Evolutionary conservation across 2,797 vertebrate genomes (phyloP), one percentile per base, ranked within the genome.

Genomic region (Etheostoma perlongum): DNA sequence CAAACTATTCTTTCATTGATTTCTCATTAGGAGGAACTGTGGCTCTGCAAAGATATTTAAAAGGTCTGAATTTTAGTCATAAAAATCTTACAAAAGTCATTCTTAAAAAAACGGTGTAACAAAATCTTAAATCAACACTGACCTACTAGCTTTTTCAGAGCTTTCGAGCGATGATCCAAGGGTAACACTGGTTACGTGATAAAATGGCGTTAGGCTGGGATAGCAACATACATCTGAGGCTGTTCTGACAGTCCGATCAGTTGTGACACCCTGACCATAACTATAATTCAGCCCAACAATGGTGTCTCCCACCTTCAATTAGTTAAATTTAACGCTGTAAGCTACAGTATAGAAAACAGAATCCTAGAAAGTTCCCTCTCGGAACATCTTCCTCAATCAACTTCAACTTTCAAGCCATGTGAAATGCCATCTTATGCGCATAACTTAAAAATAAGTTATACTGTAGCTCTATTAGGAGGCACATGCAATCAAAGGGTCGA

Each of bases 371-470:
- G 27, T 25, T 64, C 21, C 47, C 10, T 15, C 12, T 30, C 5
- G 12, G 46, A 64, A 40, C 13, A 36, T 13, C 23, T 49, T 11
- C 19, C 49, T 55, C 12, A 63, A 18, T 46, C 23, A 4, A 12
- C 4, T 48, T 40, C 13, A 46, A 10, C 12, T 49, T 64, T 64
- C 15, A 71, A 63, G 44, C 14, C 46, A 49, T 62, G 55, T n/a
- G 46, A n/a, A 21, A 9, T 0, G 0, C 23, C 13, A 52, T 25
- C 69, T 49, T 13, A 25, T 49, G 59, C 14, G 21, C 53, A 51
- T 67, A 46, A 70, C 55, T 49, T 68, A 19, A 42, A 58, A 71
- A 53, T 15, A 49, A 36, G 67, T 53, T 8, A 0, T 51, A 61
- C 33, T 57, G 52, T 65, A 51, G 54, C 60, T 57, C 27, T 40